phyloP scores from a whole-genome alignment of 2,797 vertebrate species.

The Danio albolineatus region DNA sequence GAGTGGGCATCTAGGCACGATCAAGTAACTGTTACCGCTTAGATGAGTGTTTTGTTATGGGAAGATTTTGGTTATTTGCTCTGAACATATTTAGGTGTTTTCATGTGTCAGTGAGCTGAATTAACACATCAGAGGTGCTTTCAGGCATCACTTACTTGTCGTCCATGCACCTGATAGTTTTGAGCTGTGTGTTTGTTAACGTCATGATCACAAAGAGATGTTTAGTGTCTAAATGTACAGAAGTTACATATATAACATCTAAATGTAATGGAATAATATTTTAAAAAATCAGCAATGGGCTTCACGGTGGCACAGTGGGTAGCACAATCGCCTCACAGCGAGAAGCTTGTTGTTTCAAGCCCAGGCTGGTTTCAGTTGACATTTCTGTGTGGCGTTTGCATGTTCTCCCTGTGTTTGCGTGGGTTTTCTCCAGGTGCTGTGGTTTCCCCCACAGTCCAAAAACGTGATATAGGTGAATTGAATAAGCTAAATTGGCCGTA shows the following conservation, averaged over 20 bases:
- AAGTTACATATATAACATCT: background rate
- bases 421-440: no score
- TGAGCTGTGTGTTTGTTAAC: constrained; percentile 42
- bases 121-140: background rate
- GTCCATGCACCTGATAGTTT: constrained; percentile 19
- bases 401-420: no score
- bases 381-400: no score
- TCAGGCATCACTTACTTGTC: constrained; percentile 19
- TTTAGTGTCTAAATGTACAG: constrained; percentile 39
- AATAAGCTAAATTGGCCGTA: no score
- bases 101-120: constrained; percentile 21
- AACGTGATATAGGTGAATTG: no score
- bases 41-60: background rate
- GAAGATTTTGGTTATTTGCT: background rate
- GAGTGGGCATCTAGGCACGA: constrained; percentile 29
- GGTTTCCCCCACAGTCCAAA: no score
- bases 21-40: constrained; percentile 1
- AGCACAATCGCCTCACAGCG: no score
- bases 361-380: no score
- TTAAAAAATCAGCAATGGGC: no score
- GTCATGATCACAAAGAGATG: constrained; percentile 57
- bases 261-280: no score
- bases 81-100: constrained; percentile 6
- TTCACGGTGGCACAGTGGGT: no score
- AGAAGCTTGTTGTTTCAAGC: no score